Percentiles rank a stretch among this genome's conserved stretches.
Conservation (phyloP, 1,140 invertebrate genomes). For the Cheumatopsyche charites region DNA sequence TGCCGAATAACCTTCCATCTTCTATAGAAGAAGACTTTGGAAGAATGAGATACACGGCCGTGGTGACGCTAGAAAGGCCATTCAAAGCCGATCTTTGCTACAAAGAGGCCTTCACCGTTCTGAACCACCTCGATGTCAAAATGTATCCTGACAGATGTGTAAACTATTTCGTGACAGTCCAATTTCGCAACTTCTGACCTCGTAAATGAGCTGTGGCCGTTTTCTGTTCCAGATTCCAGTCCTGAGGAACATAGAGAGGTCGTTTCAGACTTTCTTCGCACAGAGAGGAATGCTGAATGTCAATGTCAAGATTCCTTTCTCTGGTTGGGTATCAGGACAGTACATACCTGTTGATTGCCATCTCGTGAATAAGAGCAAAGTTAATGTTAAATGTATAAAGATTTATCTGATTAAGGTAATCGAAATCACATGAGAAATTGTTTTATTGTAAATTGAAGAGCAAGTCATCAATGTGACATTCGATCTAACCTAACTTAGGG, state of each 20-base stretch:
- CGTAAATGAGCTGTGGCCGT: background rate
- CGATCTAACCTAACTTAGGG: no score
- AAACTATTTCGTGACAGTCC: background rate
- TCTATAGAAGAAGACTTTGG: slow-evolving; percentile 26
- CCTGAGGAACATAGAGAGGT: background rate
- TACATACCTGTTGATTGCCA: background rate
- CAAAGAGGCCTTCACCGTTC: slow-evolving; percentile 13
- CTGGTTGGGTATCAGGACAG: slow-evolving; percentile 19
- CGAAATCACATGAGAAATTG: background rate
- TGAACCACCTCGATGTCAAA: slow-evolving; percentile 29
- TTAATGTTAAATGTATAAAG: background rate
- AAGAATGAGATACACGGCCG: slow-evolving; percentile 16
- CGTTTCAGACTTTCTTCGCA: background rate
- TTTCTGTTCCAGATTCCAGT: background rate
- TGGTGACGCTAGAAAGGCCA: slow-evolving; percentile 1
- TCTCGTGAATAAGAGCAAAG: slow-evolving; percentile 3
- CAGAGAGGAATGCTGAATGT: slow-evolving; percentile 3
- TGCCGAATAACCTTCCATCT: slow-evolving; percentile 23
- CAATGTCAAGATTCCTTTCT: background rate
- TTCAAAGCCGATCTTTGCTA: slow-evolving; percentile 15
- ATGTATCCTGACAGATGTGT: slow-evolving; percentile 15
- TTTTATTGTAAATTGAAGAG: no score
- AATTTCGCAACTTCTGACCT: background rate
- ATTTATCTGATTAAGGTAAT: background rate
- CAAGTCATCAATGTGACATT: no score